These are phyloP conservation scores for Chironex yamaguchii DNA, from an alignment of 30 jellyfish, hydroid and myxozoan genomes.

Conservation along the genomic window DNA sequence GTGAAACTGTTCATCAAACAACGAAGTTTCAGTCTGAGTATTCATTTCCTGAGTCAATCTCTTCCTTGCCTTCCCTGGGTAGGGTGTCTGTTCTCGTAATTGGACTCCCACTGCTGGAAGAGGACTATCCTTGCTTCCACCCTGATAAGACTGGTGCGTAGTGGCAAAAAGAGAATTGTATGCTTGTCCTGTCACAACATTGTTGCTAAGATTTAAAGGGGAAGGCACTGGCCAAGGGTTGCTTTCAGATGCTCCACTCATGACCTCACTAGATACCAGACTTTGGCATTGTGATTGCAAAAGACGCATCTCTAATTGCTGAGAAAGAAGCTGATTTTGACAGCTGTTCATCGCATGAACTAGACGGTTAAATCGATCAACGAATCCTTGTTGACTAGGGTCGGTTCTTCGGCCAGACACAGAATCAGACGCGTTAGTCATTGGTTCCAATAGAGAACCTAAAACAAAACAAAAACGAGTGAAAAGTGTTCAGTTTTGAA, in stretches of 20 bases:
- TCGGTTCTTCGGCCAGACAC: too few relatives aligned
- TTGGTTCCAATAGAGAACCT: too few relatives aligned
- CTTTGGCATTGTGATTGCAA: neutral
- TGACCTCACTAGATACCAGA: neutral
- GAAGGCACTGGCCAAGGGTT: neutral
- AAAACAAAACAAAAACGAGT: too few relatives aligned
- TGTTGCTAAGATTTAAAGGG: neutral
- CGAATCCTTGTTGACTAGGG: neutral
- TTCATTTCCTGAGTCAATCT: neutral
- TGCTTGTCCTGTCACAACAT: neutral
- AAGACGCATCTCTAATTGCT: neutral
- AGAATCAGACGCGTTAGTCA: too few relatives aligned
- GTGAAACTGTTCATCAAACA: conserved; percentile 28
- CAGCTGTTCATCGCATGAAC: neutral
- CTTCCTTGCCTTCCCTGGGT: neutral
- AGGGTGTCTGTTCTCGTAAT: neutral
- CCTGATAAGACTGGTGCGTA: neutral
- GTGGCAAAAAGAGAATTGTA: neutral
- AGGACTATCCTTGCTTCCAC: neutral
- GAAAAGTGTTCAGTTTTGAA: too few relatives aligned
- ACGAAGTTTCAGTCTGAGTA: conserved; percentile 54
- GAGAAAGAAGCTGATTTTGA: neutral
- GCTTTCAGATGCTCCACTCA: neutral
- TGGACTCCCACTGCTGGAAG: neutral
- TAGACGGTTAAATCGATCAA: neutral